Percentiles rank a stretch among this genome's conserved stretches.
Conservation (phyloP, 2,113 vertebrate species). For the Paradisaea rubra region DNA sequence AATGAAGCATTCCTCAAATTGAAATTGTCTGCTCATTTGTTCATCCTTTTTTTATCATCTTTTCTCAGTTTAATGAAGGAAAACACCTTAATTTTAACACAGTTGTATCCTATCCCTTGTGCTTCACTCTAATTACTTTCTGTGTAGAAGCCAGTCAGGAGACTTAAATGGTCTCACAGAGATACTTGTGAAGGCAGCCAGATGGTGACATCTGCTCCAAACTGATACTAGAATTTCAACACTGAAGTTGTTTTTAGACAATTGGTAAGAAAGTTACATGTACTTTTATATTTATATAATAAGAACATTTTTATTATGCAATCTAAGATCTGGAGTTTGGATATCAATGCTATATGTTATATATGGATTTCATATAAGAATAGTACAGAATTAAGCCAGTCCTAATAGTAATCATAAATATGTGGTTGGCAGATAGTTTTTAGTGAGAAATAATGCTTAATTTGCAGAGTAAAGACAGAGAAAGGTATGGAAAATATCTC, state of each 20-base stretch:
- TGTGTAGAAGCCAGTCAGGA: background rate
- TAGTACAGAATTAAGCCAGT: background rate
- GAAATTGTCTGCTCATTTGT: background rate
- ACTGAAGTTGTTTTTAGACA: background rate
- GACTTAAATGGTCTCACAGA: background rate
- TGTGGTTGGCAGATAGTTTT: background rate
- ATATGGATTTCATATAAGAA: background rate
- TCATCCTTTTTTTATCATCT: background rate
- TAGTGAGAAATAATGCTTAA: background rate
- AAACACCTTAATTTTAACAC: slow-evolving; percentile 23
- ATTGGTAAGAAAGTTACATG: background rate
- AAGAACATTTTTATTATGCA: background rate
- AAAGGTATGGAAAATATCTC: background rate
- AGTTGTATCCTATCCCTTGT: background rate
- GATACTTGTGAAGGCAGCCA: background rate
- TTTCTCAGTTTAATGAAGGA: background rate
- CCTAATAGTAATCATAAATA: background rate
- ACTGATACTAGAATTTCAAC: background rate
- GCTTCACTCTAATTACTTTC: slow-evolving; percentile 17
- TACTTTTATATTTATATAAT: background rate
- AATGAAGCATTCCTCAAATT: background rate
- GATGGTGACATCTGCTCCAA: slow-evolving; percentile 33
- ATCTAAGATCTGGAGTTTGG: background rate
- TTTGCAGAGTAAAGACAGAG: background rate
- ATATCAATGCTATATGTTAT: background rate